A percentile compares a stretch with the other conserved stretches of the same genome.
These are phyloP conservation scores for Pycnonotus jocosus DNA, from an alignment of 2,113 vertebrate genomes.

Conservation along the genomic window DNA sequence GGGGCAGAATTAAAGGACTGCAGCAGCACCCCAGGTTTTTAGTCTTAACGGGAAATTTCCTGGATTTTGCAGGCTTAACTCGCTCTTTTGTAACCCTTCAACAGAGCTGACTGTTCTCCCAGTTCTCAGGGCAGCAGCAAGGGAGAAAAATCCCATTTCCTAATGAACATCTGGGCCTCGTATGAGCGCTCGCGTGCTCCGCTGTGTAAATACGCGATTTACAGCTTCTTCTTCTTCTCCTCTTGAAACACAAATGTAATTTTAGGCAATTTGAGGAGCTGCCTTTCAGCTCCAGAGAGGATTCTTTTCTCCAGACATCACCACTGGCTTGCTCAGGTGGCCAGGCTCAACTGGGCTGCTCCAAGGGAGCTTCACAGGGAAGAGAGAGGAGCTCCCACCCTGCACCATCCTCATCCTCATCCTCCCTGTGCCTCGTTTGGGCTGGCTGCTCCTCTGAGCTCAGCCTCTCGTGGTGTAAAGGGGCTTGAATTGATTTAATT, in stretches of 20 bases:
- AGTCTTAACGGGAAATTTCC: constrained; percentile 20
- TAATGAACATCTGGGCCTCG: constrained; percentile 40
- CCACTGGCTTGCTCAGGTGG: background rate
- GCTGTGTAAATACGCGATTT: background rate
- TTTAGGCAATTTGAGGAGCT: background rate
- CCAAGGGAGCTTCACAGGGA: background rate
- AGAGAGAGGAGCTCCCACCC: background rate
- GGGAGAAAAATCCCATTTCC: background rate
- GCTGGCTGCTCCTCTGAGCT: background rate
- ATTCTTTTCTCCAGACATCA: background rate
- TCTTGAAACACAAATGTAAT: background rate
- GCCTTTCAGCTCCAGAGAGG: background rate
- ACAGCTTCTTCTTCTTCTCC: background rate
- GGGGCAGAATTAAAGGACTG: background rate
- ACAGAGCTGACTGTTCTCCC: background rate
- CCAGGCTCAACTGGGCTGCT: background rate
- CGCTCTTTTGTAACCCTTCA: background rate
- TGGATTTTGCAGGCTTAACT: constrained; percentile 24
- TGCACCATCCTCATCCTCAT: accelerated
- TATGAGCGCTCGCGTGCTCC: constrained; percentile 2
- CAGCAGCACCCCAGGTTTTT: background rate
- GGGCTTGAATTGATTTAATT: background rate
- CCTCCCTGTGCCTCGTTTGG: accelerated
- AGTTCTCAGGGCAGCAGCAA: background rate
- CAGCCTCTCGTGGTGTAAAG: accelerated